phyloP scores from a whole-genome alignment of 2,888 invertebrate genomes.

The Trachelus tabidus region DNA sequence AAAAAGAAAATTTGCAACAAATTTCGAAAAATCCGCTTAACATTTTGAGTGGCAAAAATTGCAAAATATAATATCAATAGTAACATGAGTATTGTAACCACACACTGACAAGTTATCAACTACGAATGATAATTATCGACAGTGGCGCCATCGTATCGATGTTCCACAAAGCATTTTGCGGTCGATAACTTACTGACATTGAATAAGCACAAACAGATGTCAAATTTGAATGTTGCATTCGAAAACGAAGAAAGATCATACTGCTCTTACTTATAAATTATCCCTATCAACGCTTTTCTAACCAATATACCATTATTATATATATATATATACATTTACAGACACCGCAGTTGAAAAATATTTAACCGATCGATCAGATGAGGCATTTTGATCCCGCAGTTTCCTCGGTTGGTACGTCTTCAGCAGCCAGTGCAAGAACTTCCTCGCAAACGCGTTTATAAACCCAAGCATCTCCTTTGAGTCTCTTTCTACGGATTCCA shows the following conservation, averaged over 20 bases:
- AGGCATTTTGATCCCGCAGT: conserved; percentile 53
- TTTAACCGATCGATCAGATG: conserved; percentile 36
- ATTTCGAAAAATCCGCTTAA: not conserved
- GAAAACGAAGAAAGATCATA: not conserved
- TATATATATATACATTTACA: not conserved
- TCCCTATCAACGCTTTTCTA: not conserved
- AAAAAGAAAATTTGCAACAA: not conserved
- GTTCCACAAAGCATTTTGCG: not conserved
- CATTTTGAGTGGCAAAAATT: not conserved
- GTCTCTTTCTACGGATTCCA: conserved; percentile 78
- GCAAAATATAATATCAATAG: not conserved
- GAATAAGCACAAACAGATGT: not conserved
- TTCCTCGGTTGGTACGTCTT: conserved; percentile 44
- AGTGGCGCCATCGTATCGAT: not conserved
- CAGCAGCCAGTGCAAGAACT: conserved; percentile 71
- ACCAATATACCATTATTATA: not conserved
- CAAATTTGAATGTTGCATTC: not conserved
- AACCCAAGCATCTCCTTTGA: conserved; percentile 83
- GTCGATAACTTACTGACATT: not conserved
- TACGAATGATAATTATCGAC: not conserved
- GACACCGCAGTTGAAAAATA: not conserved
- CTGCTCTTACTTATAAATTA: not conserved
- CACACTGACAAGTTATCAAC: not conserved
- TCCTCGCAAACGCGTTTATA: conserved; percentile 84
- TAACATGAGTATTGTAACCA: not conserved